Evolutionary conservation across 2,888 invertebrate genomes (phyloP), one percentile per base, ranked within the genome.

Genomic region (Pseudococcus jackbeardsleyi): DNA sequence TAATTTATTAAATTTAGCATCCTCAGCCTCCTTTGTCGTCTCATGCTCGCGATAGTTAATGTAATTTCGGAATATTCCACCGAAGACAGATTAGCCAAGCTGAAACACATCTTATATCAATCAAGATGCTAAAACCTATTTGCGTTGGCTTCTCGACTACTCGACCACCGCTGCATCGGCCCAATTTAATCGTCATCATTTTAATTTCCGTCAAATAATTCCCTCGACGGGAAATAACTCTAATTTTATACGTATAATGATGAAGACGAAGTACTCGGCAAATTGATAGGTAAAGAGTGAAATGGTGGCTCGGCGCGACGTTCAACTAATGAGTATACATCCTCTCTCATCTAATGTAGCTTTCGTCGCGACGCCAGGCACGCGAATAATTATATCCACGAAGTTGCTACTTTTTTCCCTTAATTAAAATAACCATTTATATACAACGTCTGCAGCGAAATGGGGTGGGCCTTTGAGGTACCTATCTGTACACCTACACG

Each of bases 341-440:
- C 48, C 12, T 48, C 48, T 54, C 54, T 17, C 54, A 54, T 54
- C 54, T 54, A n/a, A 22, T 22, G 22, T 22, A 11, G 26, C 64
- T 12, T 4, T 4, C 54, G 54, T 12, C 54, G 54, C 48, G 7
- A 54, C 0, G n/a, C 22, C 26, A 68, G 22, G 12, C 22, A 68
- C 26, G 64, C 22, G n/a, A 68, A 26, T 26, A 68, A 68, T 68
- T 68, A 68, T 68, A 68, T 26, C 22, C 22, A 9, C 64, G 22
- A 22, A 22, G 22, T 8, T 9, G 64, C 0, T 11, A 26, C 22
- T 22, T 22, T 68, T 68, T 68, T 68, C 12, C 22, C 19, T 26
- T 68, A 68, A 68, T 68, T 68, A 68, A 68, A 68, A 68, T 22
- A 68, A 68, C 64, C 64, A 26, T 68, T 68, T 68, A 68, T 68